Base-by-base conservation (phyloP, 2,113 vertebrate species). In the Morone saxatilis region DNA sequence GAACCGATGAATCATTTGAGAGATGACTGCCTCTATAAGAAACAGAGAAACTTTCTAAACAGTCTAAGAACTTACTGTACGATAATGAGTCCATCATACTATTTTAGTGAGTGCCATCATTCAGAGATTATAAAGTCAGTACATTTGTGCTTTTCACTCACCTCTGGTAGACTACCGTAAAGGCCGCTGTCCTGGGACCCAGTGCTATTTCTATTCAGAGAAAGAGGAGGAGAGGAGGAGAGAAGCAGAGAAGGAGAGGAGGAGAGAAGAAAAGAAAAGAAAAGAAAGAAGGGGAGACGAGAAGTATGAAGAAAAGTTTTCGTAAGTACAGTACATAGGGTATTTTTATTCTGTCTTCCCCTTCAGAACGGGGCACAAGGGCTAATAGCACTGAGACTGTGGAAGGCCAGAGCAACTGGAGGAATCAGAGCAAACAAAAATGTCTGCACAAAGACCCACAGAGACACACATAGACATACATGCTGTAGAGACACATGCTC, bases 371-470 rank as follows among this genome's bases (percentile, higher is more conserved):
- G 85, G 84, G 68, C 82, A 91, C 31, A 85, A 93, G 67, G 86
- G 88, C 66, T 90, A 91, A 92, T 91, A 86, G 83, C 76, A 47
- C 40, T 78, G 90, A 88, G 90, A 88, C 87, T 79, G 25, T 43
- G 56, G 68, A 85, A 71, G 68, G 38, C 80, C 76, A 17, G 67
- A 87, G 89, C 78, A 65, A 86, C 84, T 71, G 60, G 16, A 89
- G 71, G 75, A 87, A 86, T 87, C 76, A 88, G 86, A 90, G 81
- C 88, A 89, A 89, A 88, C 81, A 73, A 80, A 91, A 90, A 89
- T 50, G 66, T 53, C 41, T 16, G 17, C 74, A 70, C 41, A 83
- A 68, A 85, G 56, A 83, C 65, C 38, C 68, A 70, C 60, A 47
- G 36, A 62, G 12, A 75, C 43, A 12, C 73, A 78, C 84, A 61